Evolutionary conservation across 2,797 vertebrate genomes (phyloP), one percentile per base, ranked within the genome.

Genomic region (Bovichtus variegatus): DNA sequence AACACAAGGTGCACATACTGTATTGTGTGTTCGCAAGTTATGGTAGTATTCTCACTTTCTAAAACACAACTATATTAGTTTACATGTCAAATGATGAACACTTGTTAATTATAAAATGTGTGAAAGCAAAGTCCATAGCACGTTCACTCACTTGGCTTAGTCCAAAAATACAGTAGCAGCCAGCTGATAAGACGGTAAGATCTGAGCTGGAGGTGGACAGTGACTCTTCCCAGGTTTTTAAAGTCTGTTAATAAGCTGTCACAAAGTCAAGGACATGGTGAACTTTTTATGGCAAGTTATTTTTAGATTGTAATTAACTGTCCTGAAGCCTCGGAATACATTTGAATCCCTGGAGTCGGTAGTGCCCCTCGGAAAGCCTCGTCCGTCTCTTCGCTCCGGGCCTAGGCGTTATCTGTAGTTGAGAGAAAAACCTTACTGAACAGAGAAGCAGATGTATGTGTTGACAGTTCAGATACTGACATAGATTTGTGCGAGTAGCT

Each of bases 351-450:
- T 18, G 2, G 11, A 13, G 34, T 58, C 51, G 10, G 62, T 16
- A 7, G 31, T n/a, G 4, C 19, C 69, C 25, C 18, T 70, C 19
- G 2, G 67, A 0, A 46, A 47, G 47, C 62, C 51, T 55, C 10
- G 8, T 73, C 44, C 21, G 10, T 55, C 55, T 65, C 29, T 18
- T 49, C 49, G 15, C 38, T 50, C 23, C 1, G 27, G 4, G 34
- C 27, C 82, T 90, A 94, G 46, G 90, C 91, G 0, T 91, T 82
- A 78, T 94, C 94, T 95, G 84, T 49, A 71, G 16, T 2, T 0
- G 21, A 82, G 29, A 78, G 38, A 71, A 36, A 72, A 51, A 51
- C 27, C 34, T 53, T 34, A 47, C 2, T 23, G 1, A 18, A 29
- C 47, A 50, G 12, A 55, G 16, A 25, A 63, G 8, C 9, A 23